Conservation (phyloP, 37 sponge, comb jelly and placozoan genomes). For the Cliona cf. orientalis region DNA sequence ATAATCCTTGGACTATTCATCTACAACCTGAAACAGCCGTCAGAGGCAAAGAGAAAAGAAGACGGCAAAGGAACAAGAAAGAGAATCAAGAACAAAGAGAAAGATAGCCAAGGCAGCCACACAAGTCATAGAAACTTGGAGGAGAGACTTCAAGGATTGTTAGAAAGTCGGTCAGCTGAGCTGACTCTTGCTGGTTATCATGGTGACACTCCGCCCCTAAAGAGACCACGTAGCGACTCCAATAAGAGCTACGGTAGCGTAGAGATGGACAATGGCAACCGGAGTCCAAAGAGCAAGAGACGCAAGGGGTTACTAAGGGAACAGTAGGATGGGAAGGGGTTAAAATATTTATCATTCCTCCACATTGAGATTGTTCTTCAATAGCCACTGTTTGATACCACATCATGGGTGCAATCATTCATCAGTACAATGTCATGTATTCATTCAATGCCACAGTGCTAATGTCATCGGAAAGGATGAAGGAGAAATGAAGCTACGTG, state of each 20-base stretch:
- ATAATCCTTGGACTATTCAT: conserved; percentile 72
- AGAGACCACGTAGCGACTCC: neutral
- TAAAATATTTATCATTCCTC: too few relatives aligned
- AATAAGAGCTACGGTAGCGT: neutral
- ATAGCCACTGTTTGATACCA: too few relatives aligned
- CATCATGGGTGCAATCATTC: too few relatives aligned
- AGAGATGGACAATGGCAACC: neutral
- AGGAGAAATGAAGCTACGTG: too few relatives aligned
- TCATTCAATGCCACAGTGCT: too few relatives aligned
- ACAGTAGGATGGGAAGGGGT: neutral
- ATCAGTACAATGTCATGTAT: too few relatives aligned
- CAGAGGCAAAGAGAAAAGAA: neutral
- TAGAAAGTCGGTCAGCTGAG: too few relatives aligned
- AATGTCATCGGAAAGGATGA: too few relatives aligned
- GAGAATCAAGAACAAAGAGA: neutral
- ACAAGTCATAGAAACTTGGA: neutral
- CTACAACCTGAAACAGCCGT: conserved; percentile 62
- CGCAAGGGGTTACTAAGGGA: neutral
- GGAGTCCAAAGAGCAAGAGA: neutral
- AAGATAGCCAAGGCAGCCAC: neutral
- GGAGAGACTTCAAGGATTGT: neutral
- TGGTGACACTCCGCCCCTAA: too few relatives aligned
- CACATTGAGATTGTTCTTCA: too few relatives aligned
- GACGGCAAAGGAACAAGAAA: neutral
- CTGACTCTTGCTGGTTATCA: too few relatives aligned